phyloP scores from a whole-genome alignment of 2,888 invertebrate species.

The Platycheirus albimanus region DNA sequence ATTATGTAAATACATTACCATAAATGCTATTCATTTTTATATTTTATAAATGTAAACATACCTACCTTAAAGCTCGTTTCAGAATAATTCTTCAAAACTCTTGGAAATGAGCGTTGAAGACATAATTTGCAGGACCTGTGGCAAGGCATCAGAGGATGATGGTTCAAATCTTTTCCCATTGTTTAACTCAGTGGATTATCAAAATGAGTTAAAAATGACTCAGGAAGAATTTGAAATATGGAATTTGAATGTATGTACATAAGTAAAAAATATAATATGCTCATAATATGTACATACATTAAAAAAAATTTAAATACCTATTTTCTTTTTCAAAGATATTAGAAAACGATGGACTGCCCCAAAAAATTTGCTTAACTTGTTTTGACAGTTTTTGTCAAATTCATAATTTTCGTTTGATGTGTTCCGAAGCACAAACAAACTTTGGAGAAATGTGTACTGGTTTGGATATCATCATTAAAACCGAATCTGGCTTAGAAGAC shows the following conservation, averaged over 20 bases:
- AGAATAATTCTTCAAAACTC: too few relatives aligned
- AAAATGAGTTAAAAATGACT: conserved; percentile 37
- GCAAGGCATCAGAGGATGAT: conserved; percentile 44
- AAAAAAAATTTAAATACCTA: background rate
- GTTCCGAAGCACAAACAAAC: conserved; percentile 51
- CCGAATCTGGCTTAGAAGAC: conserved; percentile 10
- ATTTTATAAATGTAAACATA: too few relatives aligned
- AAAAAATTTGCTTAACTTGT: conserved; percentile 54
- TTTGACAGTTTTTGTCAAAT: conserved; percentile 68
- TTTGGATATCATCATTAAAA: conserved; percentile 58
- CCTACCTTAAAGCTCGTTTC: too few relatives aligned
- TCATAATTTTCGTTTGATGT: conserved; percentile 60
- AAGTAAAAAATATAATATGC: background rate
- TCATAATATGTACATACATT: background rate
- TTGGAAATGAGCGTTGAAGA: background rate
- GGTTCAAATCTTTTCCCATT: conserved; percentile 43
- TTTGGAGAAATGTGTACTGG: conserved; percentile 61
- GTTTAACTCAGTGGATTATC: conserved; percentile 36
- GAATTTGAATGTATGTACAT: conserved; percentile 65
- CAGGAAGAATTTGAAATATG: conserved; percentile 56
- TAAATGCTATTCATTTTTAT: too few relatives aligned
- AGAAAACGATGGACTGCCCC: conserved; percentile 55
- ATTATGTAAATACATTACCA: too few relatives aligned
- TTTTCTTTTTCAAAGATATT: conserved; percentile 23
- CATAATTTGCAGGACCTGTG: conserved; percentile 59